Evolutionary conservation across 2,113 vertebrate genomes (phyloP).

Genomic region (Lontra canadensis): DNA sequence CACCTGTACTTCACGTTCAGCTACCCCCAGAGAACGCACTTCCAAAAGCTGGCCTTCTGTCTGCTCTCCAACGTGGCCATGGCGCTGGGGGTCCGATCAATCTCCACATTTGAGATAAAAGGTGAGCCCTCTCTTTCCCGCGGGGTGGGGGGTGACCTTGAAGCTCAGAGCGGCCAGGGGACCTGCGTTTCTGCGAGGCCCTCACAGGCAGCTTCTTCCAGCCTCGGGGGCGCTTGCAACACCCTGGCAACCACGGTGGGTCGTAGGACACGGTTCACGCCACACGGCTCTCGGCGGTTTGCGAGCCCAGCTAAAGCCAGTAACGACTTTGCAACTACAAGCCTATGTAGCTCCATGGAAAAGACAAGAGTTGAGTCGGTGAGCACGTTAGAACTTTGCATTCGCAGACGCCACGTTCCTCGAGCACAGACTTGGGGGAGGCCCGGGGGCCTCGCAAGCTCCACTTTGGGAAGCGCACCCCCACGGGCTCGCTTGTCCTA

Average conservation of each 20-base stretch:
- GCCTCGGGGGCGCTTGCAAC: not conserved
- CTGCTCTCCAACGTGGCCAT: slow-evolving; percentile 97
- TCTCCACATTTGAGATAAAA: slow-evolving; percentile 95
- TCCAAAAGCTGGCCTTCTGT: slow-evolving; percentile 91
- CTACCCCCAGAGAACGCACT: slow-evolving; percentile 89
- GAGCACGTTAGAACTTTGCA: not conserved
- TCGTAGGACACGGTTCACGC: not conserved
- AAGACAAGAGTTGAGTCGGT: not conserved
- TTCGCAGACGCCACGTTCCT: not conserved
- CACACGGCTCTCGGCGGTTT: not conserved
- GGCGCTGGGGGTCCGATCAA: slow-evolving; percentile 95
- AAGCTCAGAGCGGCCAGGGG: not conserved
- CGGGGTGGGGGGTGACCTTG: not conserved
- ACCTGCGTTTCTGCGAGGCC: not conserved
- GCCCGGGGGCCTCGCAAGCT: not conserved
- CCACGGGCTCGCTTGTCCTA: not conserved
- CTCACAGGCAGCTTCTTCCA: not conserved
- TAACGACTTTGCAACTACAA: not conserved
- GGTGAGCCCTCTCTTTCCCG: slow-evolving; percentile 82
- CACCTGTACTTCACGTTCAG: slow-evolving; percentile 94
- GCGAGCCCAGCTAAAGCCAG: not conserved
- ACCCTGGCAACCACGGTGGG: not conserved
- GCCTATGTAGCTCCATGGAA: not conserved
- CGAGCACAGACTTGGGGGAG: not conserved
- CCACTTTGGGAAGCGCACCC: too few species aligned